A percentile compares a stretch with the other conserved stretches of the same genome.
Evolutionary conservation across 2,888 invertebrate species (phyloP).

Genomic region (Ypsolopha scabrella): DNA sequence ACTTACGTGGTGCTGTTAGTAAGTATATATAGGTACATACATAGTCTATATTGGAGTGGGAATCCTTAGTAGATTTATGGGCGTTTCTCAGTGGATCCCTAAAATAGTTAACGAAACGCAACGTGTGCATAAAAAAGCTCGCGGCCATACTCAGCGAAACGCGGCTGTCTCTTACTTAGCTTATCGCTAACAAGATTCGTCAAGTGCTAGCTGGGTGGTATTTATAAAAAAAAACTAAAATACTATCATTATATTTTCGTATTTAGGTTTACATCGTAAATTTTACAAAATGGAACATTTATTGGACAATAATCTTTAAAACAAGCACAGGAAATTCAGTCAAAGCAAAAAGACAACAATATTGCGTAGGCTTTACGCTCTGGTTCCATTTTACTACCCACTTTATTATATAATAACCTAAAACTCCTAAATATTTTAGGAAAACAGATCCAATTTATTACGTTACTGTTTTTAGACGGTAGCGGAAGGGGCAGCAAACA

Average conservation of each 20-base stretch:
- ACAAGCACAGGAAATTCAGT: neutral
- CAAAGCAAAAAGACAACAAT: neutral
- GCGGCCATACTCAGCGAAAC: slow-evolving; percentile 23
- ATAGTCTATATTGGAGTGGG: too few species aligned
- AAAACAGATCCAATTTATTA: neutral
- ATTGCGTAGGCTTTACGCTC: neutral
- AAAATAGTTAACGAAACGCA: slow-evolving; percentile 5
- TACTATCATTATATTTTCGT: too few species aligned
- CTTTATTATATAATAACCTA: neutral
- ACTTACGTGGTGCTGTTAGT: too few species aligned
- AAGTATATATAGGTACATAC: too few species aligned
- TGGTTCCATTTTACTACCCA: neutral
- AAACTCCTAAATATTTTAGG: neutral
- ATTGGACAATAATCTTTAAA: neutral
- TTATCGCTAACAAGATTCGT: slow-evolving; percentile 1
- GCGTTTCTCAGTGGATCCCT: neutral
- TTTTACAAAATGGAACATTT: neutral
- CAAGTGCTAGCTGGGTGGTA: neutral
- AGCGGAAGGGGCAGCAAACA: neutral
- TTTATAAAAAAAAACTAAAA: neutral
- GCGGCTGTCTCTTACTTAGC: neutral
- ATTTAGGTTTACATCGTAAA: neutral
- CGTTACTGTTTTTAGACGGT: neutral
- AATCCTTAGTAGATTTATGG: too few species aligned
- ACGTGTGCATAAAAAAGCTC: slow-evolving; percentile 12